Percentiles rank a stretch among this genome's conserved stretches.
phyloP scores from a whole-genome alignment of 2,888 invertebrate genomes.

The Athrips mouffetella region DNA sequence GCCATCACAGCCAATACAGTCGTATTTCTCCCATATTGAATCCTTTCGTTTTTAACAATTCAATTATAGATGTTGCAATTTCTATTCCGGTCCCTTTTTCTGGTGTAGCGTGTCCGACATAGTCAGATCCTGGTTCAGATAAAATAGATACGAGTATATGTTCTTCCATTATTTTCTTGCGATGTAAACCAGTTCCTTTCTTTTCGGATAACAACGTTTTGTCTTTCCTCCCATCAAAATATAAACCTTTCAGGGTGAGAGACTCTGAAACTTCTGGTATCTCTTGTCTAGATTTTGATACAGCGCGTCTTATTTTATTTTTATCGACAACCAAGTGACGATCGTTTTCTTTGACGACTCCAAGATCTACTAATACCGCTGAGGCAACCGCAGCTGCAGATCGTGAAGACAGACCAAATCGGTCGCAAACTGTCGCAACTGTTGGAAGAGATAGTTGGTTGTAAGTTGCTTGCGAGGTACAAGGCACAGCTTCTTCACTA shows the following conservation, averaged over 20 bases:
- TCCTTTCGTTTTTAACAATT: too few species aligned
- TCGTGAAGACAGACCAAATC: background rate
- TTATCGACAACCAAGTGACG: background rate
- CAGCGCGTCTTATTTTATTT: background rate
- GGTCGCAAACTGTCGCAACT: constrained; percentile 1
- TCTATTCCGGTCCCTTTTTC: too few species aligned
- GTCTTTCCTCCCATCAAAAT: background rate
- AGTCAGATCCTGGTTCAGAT: too few species aligned
- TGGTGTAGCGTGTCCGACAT: too few species aligned
- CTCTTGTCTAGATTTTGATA: background rate
- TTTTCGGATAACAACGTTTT: too few species aligned
- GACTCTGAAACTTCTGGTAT: background rate
- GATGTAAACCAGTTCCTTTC: too few species aligned
- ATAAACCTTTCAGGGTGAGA: background rate
- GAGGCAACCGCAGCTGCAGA: background rate
- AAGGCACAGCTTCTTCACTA: background rate
- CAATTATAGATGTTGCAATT: too few species aligned
- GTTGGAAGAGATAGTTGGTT: background rate
- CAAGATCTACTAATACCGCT: background rate
- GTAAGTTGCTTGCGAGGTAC: background rate
- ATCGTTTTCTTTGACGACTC: background rate
- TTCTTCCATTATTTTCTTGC: too few species aligned
- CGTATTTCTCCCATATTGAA: too few species aligned
- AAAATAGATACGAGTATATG: too few species aligned
- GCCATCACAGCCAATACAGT: too few species aligned